These are phyloP conservation scores for Saimiri boliviensis DNA, from an alignment of 2,113 vertebrate genomes.

Conservation along the genomic window DNA sequence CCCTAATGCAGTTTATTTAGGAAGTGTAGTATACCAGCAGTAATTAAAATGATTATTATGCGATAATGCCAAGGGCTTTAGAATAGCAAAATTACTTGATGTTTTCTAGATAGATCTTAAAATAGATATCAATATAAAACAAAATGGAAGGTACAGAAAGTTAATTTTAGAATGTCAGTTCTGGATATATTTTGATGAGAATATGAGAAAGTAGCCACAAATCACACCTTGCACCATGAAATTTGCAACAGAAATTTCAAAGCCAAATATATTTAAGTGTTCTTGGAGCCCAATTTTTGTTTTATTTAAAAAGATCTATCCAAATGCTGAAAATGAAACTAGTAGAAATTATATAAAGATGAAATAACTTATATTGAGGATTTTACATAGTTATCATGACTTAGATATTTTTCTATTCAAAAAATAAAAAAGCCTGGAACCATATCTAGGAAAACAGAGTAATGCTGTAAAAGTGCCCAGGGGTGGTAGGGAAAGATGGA, in stretches of 20 bases:
- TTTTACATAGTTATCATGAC: constrained; percentile 42
- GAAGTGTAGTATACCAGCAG: not conserved
- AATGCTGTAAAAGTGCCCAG: constrained; percentile 47
- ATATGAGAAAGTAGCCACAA: not conserved
- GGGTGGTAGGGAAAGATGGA: not conserved
- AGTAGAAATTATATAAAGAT: not conserved
- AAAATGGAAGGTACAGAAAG: not conserved
- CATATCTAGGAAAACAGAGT: constrained; percentile 16
- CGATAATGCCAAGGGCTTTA: not conserved
- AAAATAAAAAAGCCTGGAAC: not conserved
- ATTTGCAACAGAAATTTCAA: constrained; percentile 34
- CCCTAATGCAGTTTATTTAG: not conserved
- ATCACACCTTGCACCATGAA: constrained; percentile 16
- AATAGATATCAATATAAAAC: not conserved
- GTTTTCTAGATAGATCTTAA: constrained; percentile 21
- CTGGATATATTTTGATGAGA: not conserved
- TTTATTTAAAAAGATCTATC: constrained; percentile 51
- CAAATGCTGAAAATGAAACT: constrained; percentile 50
- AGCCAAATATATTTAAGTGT: not conserved
- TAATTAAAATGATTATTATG: not conserved
- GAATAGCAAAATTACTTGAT: not conserved
- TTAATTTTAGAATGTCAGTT: not conserved
- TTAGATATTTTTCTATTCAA: not conserved
- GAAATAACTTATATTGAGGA: constrained; percentile 35
- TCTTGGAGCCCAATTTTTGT: constrained; percentile 27